These are phyloP conservation scores for Melikaiella ostensackeni DNA, from an alignment of 2,888 invertebrate species.

Conservation along the genomic window DNA sequence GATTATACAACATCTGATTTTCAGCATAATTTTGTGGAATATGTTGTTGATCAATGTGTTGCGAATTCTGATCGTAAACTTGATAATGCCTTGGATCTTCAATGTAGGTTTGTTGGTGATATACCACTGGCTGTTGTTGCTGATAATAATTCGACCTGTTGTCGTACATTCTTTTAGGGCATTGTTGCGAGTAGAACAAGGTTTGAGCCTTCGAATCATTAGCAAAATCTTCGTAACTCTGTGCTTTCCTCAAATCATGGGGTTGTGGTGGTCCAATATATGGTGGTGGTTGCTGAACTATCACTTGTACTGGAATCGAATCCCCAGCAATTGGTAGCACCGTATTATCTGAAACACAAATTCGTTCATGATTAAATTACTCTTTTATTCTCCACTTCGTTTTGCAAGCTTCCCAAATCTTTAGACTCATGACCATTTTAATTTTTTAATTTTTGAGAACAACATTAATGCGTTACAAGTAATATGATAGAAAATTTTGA, in stretches of 20 bases:
- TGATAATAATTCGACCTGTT: constrained; percentile 52
- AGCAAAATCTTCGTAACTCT: constrained; percentile 56
- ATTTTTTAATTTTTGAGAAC: background rate
- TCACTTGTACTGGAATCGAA: constrained; percentile 52
- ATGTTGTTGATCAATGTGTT: constrained; percentile 46
- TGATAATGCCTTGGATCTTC: constrained; percentile 50
- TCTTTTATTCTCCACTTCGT: background rate
- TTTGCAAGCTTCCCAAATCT: constrained; percentile 21
- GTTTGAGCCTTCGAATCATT: constrained; percentile 44
- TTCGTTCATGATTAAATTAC: background rate
- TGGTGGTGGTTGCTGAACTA: constrained; percentile 61
- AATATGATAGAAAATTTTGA: background rate
- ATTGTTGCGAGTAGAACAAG: background rate
- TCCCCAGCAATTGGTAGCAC: constrained; percentile 63
- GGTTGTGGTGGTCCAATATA: constrained; percentile 67
- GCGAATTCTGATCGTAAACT: constrained; percentile 47
- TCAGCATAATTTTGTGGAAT: constrained; percentile 49
- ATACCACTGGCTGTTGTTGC: constrained; percentile 27
- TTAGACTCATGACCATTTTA: background rate
- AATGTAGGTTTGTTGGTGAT: constrained; percentile 50
- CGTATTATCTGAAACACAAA: constrained; percentile 71
- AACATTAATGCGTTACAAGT: background rate
- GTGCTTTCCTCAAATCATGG: constrained; percentile 55
- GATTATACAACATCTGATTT: constrained; percentile 49
- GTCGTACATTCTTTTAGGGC: constrained; percentile 35